Evolutionary conservation across 2,113 vertebrate genomes (phyloP).

Genomic region (Cnemophilus loriae): DNA sequence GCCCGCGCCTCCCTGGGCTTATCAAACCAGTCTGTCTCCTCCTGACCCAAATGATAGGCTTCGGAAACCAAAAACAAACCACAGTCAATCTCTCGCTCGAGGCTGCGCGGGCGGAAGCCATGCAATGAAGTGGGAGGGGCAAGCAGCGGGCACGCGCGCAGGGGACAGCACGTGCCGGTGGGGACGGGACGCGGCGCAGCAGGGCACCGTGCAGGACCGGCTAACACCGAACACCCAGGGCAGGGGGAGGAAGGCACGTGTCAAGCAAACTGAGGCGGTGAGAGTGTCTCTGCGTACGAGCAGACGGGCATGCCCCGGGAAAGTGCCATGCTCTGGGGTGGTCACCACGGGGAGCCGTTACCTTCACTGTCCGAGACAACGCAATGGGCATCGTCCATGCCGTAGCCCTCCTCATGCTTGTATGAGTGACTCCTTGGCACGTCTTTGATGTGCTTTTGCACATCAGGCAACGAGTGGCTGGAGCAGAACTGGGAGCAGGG

Average conservation of each 20-base stretch:
- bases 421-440: slow-evolving; percentile 91
- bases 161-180: slow-evolving; percentile 45
- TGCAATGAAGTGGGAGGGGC: slow-evolving; percentile 76
- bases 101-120: slow-evolving; percentile 77
- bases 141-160: slow-evolving; percentile 65
- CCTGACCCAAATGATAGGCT: slow-evolving; percentile 99
- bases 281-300: slow-evolving; percentile 55
- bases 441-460: slow-evolving; percentile 95
- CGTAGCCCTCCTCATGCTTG: slow-evolving; percentile 95
- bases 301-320: slow-evolving; percentile 24
- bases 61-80: slow-evolving; percentile 90
- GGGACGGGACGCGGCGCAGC: slow-evolving; percentile 53
- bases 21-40: slow-evolving; percentile 99
- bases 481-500: slow-evolving; percentile 93
- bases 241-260: slow-evolving; percentile 68
- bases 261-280: slow-evolving; percentile 63
- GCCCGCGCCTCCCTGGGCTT: slow-evolving; percentile 93
- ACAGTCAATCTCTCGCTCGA: slow-evolving; percentile 71
- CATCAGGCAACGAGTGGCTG: slow-evolving; percentile 97
- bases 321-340: slow-evolving; percentile 66
- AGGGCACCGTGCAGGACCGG: slow-evolving; percentile 52
- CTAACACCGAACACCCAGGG: slow-evolving; percentile 53
- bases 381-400: slow-evolving; percentile 95
- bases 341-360: slow-evolving; percentile 89
- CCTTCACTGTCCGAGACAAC: slow-evolving; percentile 99